Base-by-base conservation (phyloP, 2,888 invertebrate genomes). In the Cataglyphis altisquamis region DNA sequence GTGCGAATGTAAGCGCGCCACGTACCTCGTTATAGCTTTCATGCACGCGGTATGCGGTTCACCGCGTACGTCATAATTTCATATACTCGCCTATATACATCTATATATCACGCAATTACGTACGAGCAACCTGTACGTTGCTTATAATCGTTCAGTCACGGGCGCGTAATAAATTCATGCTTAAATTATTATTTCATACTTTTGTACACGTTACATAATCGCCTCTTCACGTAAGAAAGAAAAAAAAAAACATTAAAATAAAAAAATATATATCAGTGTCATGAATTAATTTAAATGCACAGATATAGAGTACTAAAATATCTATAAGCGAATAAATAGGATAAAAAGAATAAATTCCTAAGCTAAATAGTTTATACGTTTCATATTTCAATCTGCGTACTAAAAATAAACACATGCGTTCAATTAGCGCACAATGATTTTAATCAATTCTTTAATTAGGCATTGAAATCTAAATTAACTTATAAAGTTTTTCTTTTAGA, bases 171-270 rank as follows among this genome's bases (percentile, higher is more conserved):
- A 39, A 55, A 84, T 78, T 60, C 73, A 64, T 62, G 81, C 70
- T 78, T 48, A 70, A 84, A 82, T 75, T 63, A 86, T 86, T 88
- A 84, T 82, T 78, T 75, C 73, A 41, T 74, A 84, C 66, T 75
- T 64, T 80, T 68, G 9, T 84, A 62, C 67, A 36, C 21, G 15
- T 88, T 88, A 64, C 73, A 73, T 75, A 86, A 88, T 55, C 25
- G 48, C 1, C 18, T 48, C 48, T 18, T 4, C 32, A 45, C 21
- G 21, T 32, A 25, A 45, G 45, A 32, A 25, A 75, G 25, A 21
- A 21, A 10, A 21, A 15, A 21, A 45, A 10, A 21, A 15, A 21
- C 25, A 9, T 6, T 52, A 52, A 52, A 8, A 52, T 52, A 52
- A n/a, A 52, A 67, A 48, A 5, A 66, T 75, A 80, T 21, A 48